Percentiles rank a stretch among this genome's conserved stretches.
Conservation (phyloP, 2,888 invertebrate genomes). For the Stegana nigrithorax region DNA sequence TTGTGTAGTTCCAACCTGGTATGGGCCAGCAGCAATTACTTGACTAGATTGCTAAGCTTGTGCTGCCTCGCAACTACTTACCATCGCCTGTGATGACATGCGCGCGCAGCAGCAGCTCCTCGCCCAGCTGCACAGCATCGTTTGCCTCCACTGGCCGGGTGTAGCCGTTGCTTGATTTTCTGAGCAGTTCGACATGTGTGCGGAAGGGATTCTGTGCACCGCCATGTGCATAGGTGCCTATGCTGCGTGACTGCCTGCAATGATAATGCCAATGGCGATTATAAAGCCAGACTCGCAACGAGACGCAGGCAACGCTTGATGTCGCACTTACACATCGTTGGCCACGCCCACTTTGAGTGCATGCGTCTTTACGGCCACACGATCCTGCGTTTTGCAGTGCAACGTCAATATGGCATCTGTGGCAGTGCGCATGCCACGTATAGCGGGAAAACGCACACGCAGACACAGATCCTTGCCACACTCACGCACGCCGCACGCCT, state of each 20-base stretch:
- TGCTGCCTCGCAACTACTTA: constrained; percentile 55
- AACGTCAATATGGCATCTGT: constrained; percentile 71
- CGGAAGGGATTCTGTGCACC: constrained; percentile 71
- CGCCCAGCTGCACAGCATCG: constrained; percentile 72
- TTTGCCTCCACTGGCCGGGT: constrained; percentile 70
- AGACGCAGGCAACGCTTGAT: too few species aligned
- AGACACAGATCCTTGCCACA: constrained; percentile 71
- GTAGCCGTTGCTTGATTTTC: constrained; percentile 70
- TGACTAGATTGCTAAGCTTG: background rate
- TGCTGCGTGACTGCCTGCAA: constrained; percentile 62
- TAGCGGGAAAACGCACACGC: constrained; percentile 71
- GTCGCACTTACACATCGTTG: constrained; percentile 69
- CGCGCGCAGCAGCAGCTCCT: constrained; percentile 71
- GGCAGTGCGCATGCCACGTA: constrained; percentile 70
- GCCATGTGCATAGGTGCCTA: constrained; percentile 70
- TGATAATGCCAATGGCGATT: too few species aligned
- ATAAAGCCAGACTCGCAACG: too few species aligned
- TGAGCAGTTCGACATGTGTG: constrained; percentile 70
- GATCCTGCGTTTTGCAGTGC: constrained; percentile 72
- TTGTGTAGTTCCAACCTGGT: constrained; percentile 70
- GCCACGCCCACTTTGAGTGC: constrained; percentile 67
- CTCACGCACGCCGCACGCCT: constrained; percentile 70
- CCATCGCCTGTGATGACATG: constrained; percentile 72
- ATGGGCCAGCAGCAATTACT: background rate
- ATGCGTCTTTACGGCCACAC: constrained; percentile 70